A percentile compares a stretch with the other conserved stretches of the same genome.
These are phyloP conservation scores for Podotricha telesiphe DNA, from an alignment of 2,888 invertebrate genomes.

Conservation along the genomic window DNA sequence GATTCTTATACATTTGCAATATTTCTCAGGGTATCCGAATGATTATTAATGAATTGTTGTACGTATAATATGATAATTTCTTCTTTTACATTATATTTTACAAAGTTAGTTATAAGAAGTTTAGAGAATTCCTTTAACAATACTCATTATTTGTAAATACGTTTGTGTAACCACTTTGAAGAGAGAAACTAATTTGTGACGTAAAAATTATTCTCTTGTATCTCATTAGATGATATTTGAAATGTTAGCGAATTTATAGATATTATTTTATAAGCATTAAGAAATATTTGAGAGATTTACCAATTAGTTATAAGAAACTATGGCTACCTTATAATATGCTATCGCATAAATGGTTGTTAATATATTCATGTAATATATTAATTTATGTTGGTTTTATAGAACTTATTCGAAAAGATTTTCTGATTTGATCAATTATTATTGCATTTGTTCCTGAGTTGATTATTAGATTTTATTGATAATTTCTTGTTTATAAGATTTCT, in stretches of 20 bases:
- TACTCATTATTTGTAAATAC: constrained; percentile 80
- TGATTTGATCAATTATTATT: constrained; percentile 81
- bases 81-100: constrained; percentile 26
- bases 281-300: constrained; percentile 80
- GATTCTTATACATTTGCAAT: neutral
- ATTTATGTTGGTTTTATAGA: constrained; percentile 72
- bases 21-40: constrained; percentile 5
- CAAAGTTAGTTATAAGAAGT: constrained; percentile 41
- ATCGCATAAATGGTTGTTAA: constrained; percentile 77
- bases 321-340: constrained; percentile 77
- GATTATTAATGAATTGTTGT: neutral
- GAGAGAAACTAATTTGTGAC: constrained; percentile 66
- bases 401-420: constrained; percentile 73
- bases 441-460: constrained; percentile 84
- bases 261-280: constrained; percentile 70
- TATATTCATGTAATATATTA: constrained; percentile 80
- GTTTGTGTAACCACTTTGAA: constrained; percentile 56
- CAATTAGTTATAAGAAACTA: constrained; percentile 78
- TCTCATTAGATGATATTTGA: constrained; percentile 83
- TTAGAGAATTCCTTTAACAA: constrained; percentile 53
- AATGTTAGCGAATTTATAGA: constrained; percentile 82
- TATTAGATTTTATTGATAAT: constrained; percentile 80
- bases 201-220: constrained; percentile 78
- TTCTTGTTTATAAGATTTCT: constrained; percentile 70
- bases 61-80: constrained; percentile 18